phyloP scores from a whole-genome alignment of 2,797 vertebrate genomes.

The Alca torda region DNA sequence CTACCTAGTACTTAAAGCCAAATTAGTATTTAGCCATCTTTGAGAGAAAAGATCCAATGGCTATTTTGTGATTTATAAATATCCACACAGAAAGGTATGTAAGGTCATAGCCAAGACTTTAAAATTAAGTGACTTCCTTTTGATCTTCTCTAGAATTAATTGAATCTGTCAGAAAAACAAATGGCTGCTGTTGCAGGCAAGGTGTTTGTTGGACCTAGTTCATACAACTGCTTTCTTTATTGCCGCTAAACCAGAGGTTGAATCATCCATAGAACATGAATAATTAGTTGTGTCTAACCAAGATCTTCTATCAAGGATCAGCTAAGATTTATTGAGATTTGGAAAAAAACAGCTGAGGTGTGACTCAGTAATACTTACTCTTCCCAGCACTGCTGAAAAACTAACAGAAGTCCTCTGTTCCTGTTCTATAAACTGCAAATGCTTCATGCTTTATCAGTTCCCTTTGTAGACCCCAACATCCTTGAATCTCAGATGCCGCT shows the following conservation, averaged over 20 bases:
- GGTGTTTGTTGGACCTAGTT: constrained; percentile 23
- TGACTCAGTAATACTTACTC: neutral
- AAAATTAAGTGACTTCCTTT: constrained; percentile 34
- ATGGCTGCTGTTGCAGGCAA: constrained; percentile 24
- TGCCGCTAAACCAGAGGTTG: neutral
- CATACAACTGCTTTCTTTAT: constrained; percentile 9
- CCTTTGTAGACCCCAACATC: neutral
- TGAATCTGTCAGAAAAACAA: constrained; percentile 36
- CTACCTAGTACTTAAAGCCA: neutral
- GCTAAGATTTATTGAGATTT: neutral
- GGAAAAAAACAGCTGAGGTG: constrained; percentile 6
- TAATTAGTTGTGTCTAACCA: constrained; percentile 2
- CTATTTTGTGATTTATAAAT: constrained; percentile 21
- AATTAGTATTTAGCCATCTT: constrained; percentile 1
- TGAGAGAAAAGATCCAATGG: neutral
- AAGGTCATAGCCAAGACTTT: constrained; percentile 31
- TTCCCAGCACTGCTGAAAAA: neutral
- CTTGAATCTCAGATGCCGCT: neutral
- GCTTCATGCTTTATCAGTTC: neutral
- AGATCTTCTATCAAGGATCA: constrained; percentile 2
- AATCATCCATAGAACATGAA: neutral
- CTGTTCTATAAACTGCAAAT: neutral
- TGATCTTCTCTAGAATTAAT: constrained; percentile 31
- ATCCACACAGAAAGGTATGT: neutral
- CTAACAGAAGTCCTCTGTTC: neutral